A percentile compares a stretch with the other conserved stretches of the same genome.
These are phyloP conservation scores for Scaptomyza flava DNA, from an alignment of 2,888 invertebrate genomes.

Conservation along the genomic window DNA sequence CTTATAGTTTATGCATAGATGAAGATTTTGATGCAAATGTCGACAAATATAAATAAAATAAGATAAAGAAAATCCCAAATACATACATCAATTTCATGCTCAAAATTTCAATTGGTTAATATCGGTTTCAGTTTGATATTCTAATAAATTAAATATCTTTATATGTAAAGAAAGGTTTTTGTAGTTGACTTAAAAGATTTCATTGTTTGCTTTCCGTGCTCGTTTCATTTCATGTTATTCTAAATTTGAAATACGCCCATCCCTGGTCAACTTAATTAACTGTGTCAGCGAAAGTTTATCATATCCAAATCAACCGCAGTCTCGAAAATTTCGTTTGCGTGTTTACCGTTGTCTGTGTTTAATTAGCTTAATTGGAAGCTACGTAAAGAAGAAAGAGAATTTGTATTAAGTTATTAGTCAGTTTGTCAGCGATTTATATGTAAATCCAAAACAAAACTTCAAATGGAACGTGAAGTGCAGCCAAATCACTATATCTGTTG, in stretches of 20 bases:
- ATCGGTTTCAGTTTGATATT: not conserved
- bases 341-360: conserved; percentile 37
- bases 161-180: no score
- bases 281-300: conserved; percentile 22
- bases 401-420: conserved; percentile 17
- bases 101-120: no score
- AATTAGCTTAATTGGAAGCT: conserved; percentile 49
- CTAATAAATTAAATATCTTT: no score
- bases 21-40: not conserved
- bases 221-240: not conserved
- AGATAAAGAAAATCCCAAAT: no score
- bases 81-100: no score
- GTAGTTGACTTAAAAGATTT: no score
- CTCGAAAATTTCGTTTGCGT: conserved; percentile 41
- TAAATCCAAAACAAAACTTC: not conserved
- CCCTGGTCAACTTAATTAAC: conserved; percentile 29
- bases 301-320: conserved; percentile 1
- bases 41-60: no score
- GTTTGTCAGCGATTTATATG: conserved; percentile 12
- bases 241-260: conserved; percentile 7
- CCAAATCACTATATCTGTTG: conserved; percentile 1
- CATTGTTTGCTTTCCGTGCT: no score
- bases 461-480: conserved; percentile 25
- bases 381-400: not conserved
- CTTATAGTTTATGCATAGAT: not conserved